Percentiles rank a stretch among this genome's conserved stretches.
Evolutionary conservation across 2,113 vertebrate species (phyloP).

Genomic region (Rhinogobius similis): DNA sequence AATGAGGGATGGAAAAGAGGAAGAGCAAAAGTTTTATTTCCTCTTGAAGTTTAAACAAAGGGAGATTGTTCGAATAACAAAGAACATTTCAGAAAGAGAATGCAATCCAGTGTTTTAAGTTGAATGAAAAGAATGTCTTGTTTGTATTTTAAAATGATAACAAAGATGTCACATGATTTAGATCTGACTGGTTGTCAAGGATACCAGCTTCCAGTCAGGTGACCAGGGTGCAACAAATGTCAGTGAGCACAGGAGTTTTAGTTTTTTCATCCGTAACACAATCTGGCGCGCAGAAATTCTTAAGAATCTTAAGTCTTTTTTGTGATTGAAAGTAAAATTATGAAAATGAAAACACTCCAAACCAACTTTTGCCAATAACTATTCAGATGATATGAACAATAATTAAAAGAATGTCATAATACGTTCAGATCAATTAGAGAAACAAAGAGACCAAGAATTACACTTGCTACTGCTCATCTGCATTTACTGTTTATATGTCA

Average conservation of each 20-base stretch:
- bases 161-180: neutral
- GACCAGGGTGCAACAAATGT: slow-evolving; percentile 1
- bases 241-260: neutral
- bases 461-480: too few relatives aligned
- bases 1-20: neutral
- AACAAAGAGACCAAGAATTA: too few relatives aligned
- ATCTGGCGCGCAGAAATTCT: neutral
- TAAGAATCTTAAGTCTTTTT: too few relatives aligned
- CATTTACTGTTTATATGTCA: too few relatives aligned
- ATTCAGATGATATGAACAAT: neutral
- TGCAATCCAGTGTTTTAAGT: neutral
- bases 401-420: too few relatives aligned
- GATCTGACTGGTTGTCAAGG: slow-evolving; percentile 2
- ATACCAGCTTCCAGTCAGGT: neutral
- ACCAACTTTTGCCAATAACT: neutral
- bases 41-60: neutral
- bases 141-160: neutral
- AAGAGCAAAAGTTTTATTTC: neutral
- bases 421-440: too few relatives aligned
- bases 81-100: neutral
- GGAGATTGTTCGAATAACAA: neutral
- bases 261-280: neutral
- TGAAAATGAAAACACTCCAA: neutral
- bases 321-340: neutral
- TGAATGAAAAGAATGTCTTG: neutral